phyloP scores from a whole-genome alignment of 2,113 vertebrate genomes.

The Ictidomys tridecemlineatus region DNA sequence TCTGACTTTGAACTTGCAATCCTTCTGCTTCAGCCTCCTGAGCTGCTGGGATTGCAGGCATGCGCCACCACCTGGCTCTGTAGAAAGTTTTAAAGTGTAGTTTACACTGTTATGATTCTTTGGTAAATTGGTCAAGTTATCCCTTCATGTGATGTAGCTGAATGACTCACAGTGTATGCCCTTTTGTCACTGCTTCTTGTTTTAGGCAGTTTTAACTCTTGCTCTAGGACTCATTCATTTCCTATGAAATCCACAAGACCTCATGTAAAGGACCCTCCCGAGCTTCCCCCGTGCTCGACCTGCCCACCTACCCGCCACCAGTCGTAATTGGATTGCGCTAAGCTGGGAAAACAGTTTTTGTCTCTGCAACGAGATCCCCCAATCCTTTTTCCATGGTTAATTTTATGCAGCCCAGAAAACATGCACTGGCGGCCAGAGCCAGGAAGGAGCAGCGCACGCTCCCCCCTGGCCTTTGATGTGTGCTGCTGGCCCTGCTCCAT shows the following conservation, averaged over 20 bases:
- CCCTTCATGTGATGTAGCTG: neutral
- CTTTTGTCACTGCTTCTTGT: constrained; percentile 51
- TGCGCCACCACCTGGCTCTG: no score
- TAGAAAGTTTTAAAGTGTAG: constrained; percentile 30
- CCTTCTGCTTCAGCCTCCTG: no score
- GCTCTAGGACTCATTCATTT: neutral
- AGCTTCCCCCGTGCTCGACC: neutral
- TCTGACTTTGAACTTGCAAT: no score
- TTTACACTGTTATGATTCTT: constrained; percentile 16
- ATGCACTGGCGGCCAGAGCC: neutral
- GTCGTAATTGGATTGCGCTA: constrained; percentile 27
- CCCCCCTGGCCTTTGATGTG: constrained; percentile 71
- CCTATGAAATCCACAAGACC: neutral
- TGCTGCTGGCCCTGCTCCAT: constrained; percentile 32
- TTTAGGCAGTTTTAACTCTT: constrained; percentile 35
- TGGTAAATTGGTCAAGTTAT: neutral
- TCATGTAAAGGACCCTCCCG: neutral
- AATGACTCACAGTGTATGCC: neutral
- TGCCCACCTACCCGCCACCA: neutral
- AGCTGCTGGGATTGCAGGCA: no score
- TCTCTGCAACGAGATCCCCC: constrained; percentile 38
- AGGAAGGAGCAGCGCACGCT: constrained; percentile 52
- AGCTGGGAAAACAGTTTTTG: constrained; percentile 59
- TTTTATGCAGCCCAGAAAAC: constrained; percentile 63
- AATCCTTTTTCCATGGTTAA: constrained; percentile 61